Conservation (phyloP, 2,113 vertebrate genomes). For the Hippolais icterina region DNA sequence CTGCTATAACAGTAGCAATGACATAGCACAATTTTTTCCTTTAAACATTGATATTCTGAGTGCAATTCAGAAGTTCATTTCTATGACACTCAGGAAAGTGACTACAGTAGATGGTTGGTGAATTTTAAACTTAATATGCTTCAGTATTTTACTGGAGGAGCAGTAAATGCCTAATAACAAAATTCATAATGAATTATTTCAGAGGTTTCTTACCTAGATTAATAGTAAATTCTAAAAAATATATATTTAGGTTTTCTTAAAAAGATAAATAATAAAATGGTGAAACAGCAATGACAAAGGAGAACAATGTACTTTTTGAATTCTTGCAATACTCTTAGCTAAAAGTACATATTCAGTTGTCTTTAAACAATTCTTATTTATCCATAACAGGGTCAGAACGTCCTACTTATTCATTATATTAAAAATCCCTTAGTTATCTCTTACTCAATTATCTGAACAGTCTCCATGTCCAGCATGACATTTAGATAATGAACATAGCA, state of each 20-base stretch:
- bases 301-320: background rate
- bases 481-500: constrained; percentile 32
- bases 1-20: background rate
- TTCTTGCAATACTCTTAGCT: background rate
- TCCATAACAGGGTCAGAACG: background rate
- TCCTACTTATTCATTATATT: background rate
- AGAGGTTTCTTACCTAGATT: background rate
- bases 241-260: background rate
- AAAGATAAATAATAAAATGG: background rate
- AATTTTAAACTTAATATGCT: background rate
- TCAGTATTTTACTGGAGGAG: background rate
- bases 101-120: background rate
- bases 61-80: background rate
- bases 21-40: background rate
- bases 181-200: background rate
- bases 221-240: background rate
- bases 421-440: constrained; percentile 12
- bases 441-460: background rate
- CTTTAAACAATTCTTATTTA: background rate
- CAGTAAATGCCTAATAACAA: background rate
- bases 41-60: background rate
- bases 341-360: background rate
- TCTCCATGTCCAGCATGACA: constrained; percentile 27
- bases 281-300: background rate
- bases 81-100: background rate